phyloP scores from a whole-genome alignment of 2,113 vertebrate species.

The Vulpes vulpes region DNA sequence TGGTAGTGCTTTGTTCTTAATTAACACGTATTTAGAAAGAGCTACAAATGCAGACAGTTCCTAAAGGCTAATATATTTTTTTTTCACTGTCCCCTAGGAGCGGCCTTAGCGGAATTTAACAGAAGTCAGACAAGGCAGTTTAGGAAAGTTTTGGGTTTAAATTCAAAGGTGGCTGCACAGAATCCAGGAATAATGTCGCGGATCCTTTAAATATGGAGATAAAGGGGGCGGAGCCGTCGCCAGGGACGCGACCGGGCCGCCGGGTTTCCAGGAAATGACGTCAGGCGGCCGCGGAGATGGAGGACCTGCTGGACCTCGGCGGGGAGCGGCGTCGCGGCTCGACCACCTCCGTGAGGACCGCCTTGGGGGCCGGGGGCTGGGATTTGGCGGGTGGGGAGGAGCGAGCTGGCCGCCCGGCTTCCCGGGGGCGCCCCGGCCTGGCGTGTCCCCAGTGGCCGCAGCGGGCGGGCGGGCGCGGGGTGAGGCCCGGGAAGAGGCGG shows the following conservation, averaged over 20 bases:
- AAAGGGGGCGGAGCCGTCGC: constrained; percentile 82
- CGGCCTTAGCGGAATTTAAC: neutral
- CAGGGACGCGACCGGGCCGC: constrained; percentile 79
- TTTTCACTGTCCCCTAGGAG: neutral
- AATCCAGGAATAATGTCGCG: neutral
- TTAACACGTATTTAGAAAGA: neutral
- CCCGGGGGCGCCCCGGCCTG: neutral
- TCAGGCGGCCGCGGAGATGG: constrained; percentile 85
- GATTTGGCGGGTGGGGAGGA: constrained; percentile 32
- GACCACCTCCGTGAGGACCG: constrained; percentile 75
- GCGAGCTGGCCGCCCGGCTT: neutral
- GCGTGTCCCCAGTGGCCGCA: neutral
- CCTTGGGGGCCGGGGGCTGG: neutral
- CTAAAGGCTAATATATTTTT: neutral
- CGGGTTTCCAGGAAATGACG: constrained; percentile 86
- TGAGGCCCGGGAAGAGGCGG: neutral
- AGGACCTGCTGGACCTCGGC: constrained; percentile 87
- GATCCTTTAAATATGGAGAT: constrained; percentile 69
- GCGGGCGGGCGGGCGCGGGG: neutral
- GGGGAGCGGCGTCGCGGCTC: constrained; percentile 83
- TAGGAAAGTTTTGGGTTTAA: neutral
- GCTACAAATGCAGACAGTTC: neutral
- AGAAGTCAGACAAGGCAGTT: neutral
- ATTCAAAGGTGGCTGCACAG: neutral
- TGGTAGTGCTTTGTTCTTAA: neutral